Conservation (phyloP, 2,113 vertebrate genomes). For the Peromyscus leucopus region DNA sequence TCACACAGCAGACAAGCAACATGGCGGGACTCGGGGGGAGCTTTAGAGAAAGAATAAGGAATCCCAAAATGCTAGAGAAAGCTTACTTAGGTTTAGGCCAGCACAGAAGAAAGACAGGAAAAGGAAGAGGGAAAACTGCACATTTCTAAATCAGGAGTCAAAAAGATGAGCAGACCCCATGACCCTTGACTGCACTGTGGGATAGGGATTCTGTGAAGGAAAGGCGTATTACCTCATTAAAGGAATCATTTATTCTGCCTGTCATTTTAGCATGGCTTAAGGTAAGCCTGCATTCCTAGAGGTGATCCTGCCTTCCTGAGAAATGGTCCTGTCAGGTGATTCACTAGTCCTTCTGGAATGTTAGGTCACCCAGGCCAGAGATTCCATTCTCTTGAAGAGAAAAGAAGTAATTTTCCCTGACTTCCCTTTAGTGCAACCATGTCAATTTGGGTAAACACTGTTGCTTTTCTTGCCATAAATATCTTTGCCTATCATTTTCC, state of each 20-base stretch:
- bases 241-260: not conserved
- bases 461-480: not conserved
- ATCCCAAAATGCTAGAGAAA: not conserved
- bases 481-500: not conserved
- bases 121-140: not conserved
- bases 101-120: not conserved
- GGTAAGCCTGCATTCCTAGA: not conserved
- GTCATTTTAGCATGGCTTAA: not conserved
- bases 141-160: not conserved
- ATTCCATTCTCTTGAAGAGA: not conserved
- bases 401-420: not conserved
- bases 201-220: not conserved
- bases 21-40: not conserved
- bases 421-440: not conserved
- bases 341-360: not conserved
- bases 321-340: not conserved
- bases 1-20: not conserved
- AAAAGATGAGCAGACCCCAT: not conserved
- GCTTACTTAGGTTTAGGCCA: not conserved
- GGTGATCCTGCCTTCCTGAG: not conserved
- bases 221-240: not conserved
- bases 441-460: not conserved
- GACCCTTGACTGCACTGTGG: not conserved
- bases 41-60: not conserved
- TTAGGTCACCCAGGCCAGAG: not conserved